Conservation (phyloP, 92 coral and sea anemone genomes). For the Phenganax stokvisi region DNA sequence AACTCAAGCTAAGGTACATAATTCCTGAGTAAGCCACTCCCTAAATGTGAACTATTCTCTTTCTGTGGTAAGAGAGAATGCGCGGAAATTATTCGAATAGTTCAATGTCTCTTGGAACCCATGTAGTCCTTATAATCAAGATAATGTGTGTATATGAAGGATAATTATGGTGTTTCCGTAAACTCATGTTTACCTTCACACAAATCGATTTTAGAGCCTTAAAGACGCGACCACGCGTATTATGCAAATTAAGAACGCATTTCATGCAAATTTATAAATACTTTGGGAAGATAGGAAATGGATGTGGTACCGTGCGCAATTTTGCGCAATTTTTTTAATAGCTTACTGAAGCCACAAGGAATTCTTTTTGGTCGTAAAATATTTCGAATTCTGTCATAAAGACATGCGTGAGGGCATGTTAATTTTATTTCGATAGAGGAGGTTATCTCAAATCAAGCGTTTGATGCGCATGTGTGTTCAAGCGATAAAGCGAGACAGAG, state of each 20-base stretch:
- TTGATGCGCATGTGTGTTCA: constrained; percentile 7
- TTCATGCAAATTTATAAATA: neutral
- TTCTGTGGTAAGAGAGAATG: neutral
- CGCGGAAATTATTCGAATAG: constrained; percentile 11
- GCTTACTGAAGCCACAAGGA: neutral
- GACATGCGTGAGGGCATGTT: neutral
- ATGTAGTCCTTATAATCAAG: neutral
- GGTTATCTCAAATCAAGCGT: constrained; percentile 12
- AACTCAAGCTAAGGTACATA: neutral
- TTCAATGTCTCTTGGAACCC: constrained; percentile 24
- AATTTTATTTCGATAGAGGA: constrained; percentile 23
- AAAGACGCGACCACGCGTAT: constrained; percentile 9
- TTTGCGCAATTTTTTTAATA: neutral
- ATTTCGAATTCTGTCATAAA: neutral
- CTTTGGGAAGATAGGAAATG: neutral
- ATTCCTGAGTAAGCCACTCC: neutral
- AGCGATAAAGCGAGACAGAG: neutral
- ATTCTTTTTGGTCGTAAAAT: neutral
- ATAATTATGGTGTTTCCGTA: constrained; percentile 25
- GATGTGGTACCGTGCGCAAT: neutral
- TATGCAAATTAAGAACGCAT: neutral
- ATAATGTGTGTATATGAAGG: constrained; percentile 28
- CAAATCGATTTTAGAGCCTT: constrained; percentile 25
- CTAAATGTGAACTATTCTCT: neutral
- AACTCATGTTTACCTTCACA: neutral